Conservation (phyloP, 2,797 vertebrate genomes). For the Labeo calbasu region DNA sequence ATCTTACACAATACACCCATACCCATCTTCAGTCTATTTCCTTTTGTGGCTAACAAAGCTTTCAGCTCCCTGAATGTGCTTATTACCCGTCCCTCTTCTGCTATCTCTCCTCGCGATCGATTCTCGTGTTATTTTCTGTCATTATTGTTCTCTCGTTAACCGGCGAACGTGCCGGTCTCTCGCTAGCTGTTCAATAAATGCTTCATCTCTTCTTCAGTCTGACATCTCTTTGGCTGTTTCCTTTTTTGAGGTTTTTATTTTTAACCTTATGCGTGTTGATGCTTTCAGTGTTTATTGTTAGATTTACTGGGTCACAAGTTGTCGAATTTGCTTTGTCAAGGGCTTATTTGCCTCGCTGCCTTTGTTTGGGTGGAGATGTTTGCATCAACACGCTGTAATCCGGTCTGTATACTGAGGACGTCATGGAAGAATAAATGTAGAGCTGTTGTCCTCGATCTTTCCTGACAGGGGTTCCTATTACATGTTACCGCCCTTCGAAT, state of each 20-base stretch:
- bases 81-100: not conserved
- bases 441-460: not conserved
- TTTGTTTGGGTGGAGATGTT: constrained; percentile 48
- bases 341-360: not conserved
- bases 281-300: not conserved
- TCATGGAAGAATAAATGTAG: constrained; percentile 34
- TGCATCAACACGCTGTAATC: constrained; percentile 51
- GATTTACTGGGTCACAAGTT: constrained; percentile 1
- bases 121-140: constrained; percentile 12
- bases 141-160: not conserved
- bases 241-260: not conserved
- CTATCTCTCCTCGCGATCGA: not conserved
- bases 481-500: not conserved
- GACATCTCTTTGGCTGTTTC: not conserved
- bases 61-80: constrained; percentile 3
- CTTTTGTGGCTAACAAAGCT: constrained; percentile 30
- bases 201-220: not conserved
- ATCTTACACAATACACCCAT: constrained; percentile 29
- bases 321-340: constrained; percentile 29
- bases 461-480: constrained; percentile 4
- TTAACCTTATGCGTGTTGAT: not conserved
- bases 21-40: not conserved
- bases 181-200: not conserved
- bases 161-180: not conserved
- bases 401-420: constrained; percentile 50